A percentile compares a stretch with the other conserved stretches of the same genome.
These are phyloP conservation scores for Apistogramma diplotaenia DNA, from an alignment of 2,113 vertebrate species.

Conservation along the genomic window DNA sequence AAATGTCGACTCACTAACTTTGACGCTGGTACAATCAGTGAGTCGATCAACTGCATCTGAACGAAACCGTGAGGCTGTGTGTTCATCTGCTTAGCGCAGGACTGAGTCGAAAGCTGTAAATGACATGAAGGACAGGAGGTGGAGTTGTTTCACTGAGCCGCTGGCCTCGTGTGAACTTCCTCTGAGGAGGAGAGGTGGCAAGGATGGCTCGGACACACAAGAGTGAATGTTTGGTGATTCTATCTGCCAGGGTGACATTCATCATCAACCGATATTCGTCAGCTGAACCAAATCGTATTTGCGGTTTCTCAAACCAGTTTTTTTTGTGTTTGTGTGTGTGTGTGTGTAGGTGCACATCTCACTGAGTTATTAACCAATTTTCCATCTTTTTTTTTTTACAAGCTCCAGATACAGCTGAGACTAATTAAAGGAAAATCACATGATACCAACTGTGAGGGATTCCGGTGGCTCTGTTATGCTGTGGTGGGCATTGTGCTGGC, in stretches of 20 bases:
- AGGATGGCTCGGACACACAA: background rate
- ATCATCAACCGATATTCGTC: background rate
- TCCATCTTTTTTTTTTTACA: too few species aligned
- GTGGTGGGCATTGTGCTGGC: too few species aligned
- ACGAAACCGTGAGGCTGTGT: constrained; percentile 38
- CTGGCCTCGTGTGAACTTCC: constrained; percentile 75
- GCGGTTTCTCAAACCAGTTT: background rate
- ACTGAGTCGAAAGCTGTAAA: background rate
- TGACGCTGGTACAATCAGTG: background rate
- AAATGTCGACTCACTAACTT: background rate
- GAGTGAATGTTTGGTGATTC: background rate
- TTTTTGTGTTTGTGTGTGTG: too few species aligned
- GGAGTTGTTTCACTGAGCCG: constrained; percentile 75
- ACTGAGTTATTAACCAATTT: too few species aligned
- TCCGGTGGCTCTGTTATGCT: too few species aligned
- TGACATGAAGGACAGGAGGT: background rate
- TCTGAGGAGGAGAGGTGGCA: constrained; percentile 43
- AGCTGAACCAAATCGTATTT: background rate
- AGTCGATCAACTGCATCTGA: background rate
- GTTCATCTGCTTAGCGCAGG: constrained; percentile 41
- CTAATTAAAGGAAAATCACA: too few species aligned
- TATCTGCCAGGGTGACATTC: background rate
- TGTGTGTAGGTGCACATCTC: too few species aligned
- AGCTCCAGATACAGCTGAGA: too few species aligned
- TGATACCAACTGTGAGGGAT: too few species aligned